Conservation (phyloP, 2,113 vertebrate genomes). For the Actenoides lindsayi region DNA sequence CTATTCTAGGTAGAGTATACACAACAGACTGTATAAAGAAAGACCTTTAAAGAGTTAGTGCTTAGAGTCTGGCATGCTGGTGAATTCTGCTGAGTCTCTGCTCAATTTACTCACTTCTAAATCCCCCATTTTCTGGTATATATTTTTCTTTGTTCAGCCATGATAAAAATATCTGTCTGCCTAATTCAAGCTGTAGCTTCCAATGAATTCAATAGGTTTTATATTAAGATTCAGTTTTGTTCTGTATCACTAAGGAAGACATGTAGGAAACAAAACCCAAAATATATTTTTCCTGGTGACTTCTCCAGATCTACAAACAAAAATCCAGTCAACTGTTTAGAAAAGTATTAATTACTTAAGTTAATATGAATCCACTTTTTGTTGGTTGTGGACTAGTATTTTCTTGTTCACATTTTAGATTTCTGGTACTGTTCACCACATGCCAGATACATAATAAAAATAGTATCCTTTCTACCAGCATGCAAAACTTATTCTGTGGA, state of each 20-base stretch:
- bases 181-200: background rate
- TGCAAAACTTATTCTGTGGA: background rate
- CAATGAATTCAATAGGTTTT: background rate
- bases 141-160: background rate
- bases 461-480: background rate
- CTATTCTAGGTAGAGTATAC: background rate
- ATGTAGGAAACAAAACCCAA: fast-evolving
- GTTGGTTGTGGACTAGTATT: background rate
- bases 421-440: background rate
- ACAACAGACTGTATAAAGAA: background rate
- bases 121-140: fast-evolving
- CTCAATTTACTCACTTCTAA: background rate
- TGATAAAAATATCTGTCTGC: background rate
- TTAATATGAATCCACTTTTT: background rate
- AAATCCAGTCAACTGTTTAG: background rate
- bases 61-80: background rate
- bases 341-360: background rate
- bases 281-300: background rate
- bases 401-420: background rate
- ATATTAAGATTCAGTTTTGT: background rate
- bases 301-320: background rate
- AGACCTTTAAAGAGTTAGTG: background rate
- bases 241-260: background rate
- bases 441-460: background rate
- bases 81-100: background rate